Evolutionary conservation across 1,140 invertebrate genomes (phyloP).

Genomic region (Cydia fagiglandana): DNA sequence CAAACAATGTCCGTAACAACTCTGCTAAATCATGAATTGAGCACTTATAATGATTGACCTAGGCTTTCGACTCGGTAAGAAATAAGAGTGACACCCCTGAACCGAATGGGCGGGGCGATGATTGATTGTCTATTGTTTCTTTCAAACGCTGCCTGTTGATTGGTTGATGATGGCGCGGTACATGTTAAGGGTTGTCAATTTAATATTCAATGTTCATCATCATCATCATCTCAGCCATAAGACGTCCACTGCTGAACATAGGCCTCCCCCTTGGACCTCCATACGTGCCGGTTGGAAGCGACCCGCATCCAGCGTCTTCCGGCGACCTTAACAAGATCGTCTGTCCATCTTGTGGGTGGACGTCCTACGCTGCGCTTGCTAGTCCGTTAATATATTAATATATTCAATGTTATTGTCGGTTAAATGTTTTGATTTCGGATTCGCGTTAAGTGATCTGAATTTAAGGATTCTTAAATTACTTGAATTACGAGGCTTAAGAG

Average conservation of each 20-base stretch:
- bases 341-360: too few relatives aligned
- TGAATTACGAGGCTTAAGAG: too few relatives aligned
- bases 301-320: too few relatives aligned
- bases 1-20: too few relatives aligned
- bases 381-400: too few relatives aligned
- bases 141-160: background rate
- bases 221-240: too few relatives aligned
- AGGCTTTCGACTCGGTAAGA: background rate
- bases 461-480: background rate
- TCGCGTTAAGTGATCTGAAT: background rate
- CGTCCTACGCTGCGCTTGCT: too few relatives aligned
- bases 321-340: too few relatives aligned
- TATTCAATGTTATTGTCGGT: background rate
- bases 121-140: constrained; percentile 25
- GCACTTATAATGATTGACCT: background rate
- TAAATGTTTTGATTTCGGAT: background rate
- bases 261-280: too few relatives aligned
- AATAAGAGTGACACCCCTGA: constrained; percentile 6
- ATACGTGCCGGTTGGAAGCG: too few relatives aligned
- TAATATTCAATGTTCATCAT: background rate
- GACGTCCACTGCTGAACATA: too few relatives aligned
- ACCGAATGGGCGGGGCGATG: background rate
- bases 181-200: constrained; percentile 10
- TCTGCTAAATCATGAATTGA: too few relatives aligned
- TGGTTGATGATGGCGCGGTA: background rate